These are phyloP conservation scores for Ptiloglossa arizonensis DNA, from an alignment of 1,140 invertebrate species.

Conservation along the genomic window DNA sequence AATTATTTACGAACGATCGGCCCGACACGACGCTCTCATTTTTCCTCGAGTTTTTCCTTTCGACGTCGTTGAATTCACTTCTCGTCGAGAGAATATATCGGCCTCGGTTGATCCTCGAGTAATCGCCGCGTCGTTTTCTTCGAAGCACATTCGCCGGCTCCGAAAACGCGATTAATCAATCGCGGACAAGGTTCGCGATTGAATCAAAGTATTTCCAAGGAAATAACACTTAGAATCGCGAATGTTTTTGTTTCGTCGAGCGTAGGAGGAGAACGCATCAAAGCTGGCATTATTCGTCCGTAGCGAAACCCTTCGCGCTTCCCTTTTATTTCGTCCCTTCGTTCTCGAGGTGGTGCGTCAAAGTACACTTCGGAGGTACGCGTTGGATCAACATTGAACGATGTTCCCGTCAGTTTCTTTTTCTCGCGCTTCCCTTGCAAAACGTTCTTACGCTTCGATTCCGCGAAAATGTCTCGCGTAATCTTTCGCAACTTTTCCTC, in stretches of 20 bases:
- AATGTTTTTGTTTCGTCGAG: background rate
- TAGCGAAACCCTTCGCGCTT: slow-evolving; percentile 15
- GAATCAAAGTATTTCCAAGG: slow-evolving; percentile 4
- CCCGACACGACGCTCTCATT: background rate
- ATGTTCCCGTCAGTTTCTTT: background rate
- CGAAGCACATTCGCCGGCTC: background rate
- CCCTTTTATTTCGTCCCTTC: background rate
- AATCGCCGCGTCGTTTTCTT: background rate
- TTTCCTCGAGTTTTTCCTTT: too few species aligned
- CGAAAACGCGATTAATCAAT: background rate
- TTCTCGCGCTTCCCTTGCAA: background rate
- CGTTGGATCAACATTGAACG: slow-evolving; percentile 6
- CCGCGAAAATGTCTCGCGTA: background rate
- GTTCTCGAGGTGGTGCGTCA: background rate
- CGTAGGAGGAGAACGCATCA: background rate
- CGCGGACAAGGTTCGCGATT: background rate
- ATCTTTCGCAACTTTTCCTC: too few species aligned
- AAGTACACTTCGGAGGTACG: background rate
- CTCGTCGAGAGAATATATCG: background rate
- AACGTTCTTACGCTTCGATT: background rate
- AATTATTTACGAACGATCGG: background rate
- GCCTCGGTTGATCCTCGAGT: background rate
- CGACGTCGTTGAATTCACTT: background rate
- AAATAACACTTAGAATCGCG: background rate
- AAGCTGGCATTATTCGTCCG: slow-evolving; percentile 32